phyloP scores from a whole-genome alignment of 2,113 vertebrate genomes.

The Hippoglossus stenolepis region DNA sequence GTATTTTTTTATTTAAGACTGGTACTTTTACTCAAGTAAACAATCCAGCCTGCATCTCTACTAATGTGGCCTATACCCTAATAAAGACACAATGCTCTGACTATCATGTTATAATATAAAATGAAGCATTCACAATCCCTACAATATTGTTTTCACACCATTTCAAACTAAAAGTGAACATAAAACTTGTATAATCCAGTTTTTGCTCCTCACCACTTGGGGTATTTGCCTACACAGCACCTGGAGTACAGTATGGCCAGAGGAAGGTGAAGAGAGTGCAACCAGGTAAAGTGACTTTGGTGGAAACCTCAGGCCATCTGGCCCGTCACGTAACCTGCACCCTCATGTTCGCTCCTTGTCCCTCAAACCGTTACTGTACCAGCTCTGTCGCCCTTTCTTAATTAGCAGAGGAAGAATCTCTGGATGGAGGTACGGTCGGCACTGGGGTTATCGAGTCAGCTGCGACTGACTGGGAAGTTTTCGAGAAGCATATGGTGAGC shows the following conservation, averaged over 20 bases:
- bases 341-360: slow-evolving; percentile 62
- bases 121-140: no score
- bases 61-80: no score
- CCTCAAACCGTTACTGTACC: slow-evolving; percentile 35
- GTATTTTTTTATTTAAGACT: no score
- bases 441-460: slow-evolving; percentile 5
- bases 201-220: neutral
- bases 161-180: neutral
- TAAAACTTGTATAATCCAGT: neutral
- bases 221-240: slow-evolving; percentile 43
- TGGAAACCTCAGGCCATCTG: slow-evolving; percentile 67
- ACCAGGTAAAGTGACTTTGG: slow-evolving; percentile 74
- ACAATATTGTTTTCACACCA: neutral
- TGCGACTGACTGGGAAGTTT: slow-evolving; percentile 36
- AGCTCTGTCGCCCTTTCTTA: slow-evolving; percentile 32
- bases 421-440: slow-evolving; percentile 27
- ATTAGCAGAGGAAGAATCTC: slow-evolving; percentile 39
- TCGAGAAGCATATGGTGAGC: slow-evolving; percentile 57
- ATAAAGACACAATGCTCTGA: no score
- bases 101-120: no score
- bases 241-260: slow-evolving; percentile 19
- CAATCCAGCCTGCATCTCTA: no score
- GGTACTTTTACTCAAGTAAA: no score
- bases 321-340: slow-evolving; percentile 74
- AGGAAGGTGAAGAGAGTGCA: slow-evolving; percentile 45